Conservation (phyloP, 2,113 vertebrate species). For the Zingel zingel region DNA sequence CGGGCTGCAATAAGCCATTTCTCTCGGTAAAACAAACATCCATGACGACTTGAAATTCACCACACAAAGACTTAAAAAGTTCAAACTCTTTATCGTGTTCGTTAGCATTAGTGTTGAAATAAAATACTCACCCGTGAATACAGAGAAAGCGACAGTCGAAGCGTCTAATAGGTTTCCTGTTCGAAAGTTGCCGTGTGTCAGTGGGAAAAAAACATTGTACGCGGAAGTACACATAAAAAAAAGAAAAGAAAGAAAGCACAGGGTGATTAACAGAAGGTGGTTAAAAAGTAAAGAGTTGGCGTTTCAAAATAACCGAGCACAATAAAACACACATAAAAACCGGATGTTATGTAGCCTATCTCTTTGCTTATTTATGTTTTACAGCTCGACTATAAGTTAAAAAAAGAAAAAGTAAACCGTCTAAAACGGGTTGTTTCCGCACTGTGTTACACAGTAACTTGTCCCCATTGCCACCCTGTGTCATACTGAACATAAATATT, state of each 20-base stretch:
- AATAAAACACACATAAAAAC: not conserved
- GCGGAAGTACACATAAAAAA: constrained; percentile 82
- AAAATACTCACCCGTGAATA: constrained; percentile 76
- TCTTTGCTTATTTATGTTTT: constrained; percentile 27
- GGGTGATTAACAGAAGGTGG: not conserved
- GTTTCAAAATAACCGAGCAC: rapidly evolving
- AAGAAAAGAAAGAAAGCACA: not conserved
- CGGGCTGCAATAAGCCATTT: constrained; percentile 29
- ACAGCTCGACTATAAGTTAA: constrained; percentile 43
- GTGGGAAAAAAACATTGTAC: constrained; percentile 79
- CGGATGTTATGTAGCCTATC: not conserved
- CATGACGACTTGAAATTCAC: not conserved
- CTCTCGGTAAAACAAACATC: constrained; percentile 49
- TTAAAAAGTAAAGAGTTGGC: not conserved
- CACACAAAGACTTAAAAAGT: not conserved
- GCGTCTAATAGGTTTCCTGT: constrained; percentile 76
- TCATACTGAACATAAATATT: not conserved
- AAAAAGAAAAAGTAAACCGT: constrained; percentile 29
- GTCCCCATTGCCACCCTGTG: constrained; percentile 61
- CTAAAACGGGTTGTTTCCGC: constrained; percentile 68
- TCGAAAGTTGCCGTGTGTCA: constrained; percentile 82
- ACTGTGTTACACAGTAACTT: constrained; percentile 81
- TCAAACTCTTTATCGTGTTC: not conserved
- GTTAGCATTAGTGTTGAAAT: not conserved
- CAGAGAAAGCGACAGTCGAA: constrained; percentile 62